A percentile compares a stretch with the other conserved stretches of the same genome.
Conservation (phyloP, 2,113 vertebrate species). For the Okapia johnstoni region DNA sequence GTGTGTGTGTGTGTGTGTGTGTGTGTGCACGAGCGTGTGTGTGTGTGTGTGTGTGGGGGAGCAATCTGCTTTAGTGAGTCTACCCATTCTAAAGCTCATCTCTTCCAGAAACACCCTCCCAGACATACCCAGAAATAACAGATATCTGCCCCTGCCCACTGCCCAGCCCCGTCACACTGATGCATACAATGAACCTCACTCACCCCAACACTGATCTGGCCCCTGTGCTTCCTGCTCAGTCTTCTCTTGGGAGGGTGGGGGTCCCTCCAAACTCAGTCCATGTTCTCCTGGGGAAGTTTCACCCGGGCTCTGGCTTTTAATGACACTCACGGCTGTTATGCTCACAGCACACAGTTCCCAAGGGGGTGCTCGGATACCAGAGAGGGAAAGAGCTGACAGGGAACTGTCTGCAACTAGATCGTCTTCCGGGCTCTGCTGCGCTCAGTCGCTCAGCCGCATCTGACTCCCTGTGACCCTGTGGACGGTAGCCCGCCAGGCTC, state of each 20-base stretch:
- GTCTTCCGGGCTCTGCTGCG: too few relatives aligned
- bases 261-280: rapidly evolving
- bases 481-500: neutral
- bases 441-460: rapidly evolving
- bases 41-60: too few relatives aligned
- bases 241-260: neutral
- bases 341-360: rapidly evolving
- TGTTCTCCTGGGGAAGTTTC: rapidly evolving
- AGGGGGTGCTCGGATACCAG: rapidly evolving
- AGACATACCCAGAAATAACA: neutral
- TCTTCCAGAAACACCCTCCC: neutral
- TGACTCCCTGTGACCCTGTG: rapidly evolving
- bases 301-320: rapidly evolving
- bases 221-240: rapidly evolving
- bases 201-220: rapidly evolving
- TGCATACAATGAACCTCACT: rapidly evolving
- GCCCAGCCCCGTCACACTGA: rapidly evolving
- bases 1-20: neutral
- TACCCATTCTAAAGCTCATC: too few relatives aligned
- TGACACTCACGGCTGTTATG: rapidly evolving
- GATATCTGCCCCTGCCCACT: rapidly evolving
- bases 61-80: neutral
- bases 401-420: rapidly evolving
- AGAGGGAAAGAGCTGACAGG: neutral
- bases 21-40: too few relatives aligned